Conservation (phyloP, 2,113 vertebrate genomes). For the Onychostoma macrolepis region DNA sequence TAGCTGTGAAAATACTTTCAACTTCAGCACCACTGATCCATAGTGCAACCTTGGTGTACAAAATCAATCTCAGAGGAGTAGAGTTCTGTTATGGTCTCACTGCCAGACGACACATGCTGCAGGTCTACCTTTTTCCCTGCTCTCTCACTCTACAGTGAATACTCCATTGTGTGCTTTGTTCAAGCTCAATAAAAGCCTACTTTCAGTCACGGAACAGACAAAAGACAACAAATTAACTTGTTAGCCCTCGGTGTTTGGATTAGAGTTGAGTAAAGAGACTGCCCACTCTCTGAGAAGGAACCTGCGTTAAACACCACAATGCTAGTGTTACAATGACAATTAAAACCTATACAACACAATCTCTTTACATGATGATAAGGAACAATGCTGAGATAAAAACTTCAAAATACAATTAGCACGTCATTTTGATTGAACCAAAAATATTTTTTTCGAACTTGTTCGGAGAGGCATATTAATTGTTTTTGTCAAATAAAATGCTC, state of each 20-base stretch:
- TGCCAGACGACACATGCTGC: not conserved
- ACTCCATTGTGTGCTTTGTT: conserved; percentile 35
- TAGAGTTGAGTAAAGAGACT: conserved; percentile 13
- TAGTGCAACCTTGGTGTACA: conserved; percentile 23
- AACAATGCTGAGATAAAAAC: conserved; percentile 5
- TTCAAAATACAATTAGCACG: not conserved
- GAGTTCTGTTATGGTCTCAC: conserved; percentile 9
- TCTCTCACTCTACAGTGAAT: conserved; percentile 1
- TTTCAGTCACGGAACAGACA: not conserved
- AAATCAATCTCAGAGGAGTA: conserved; percentile 29
- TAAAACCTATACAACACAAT: not conserved
- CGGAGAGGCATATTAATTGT: not conserved
- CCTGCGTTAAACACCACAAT: not conserved
- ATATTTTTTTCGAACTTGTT: not conserved
- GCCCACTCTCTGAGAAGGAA: not conserved
- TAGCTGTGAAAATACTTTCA: conserved; percentile 27
- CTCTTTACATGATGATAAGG: not conserved
- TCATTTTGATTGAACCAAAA: not conserved
- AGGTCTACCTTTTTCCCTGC: not conserved
- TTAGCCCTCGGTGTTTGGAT: not conserved
- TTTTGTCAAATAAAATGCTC: not conserved
- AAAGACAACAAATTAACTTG: conserved; percentile 32
- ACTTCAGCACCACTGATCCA: conserved; percentile 31
- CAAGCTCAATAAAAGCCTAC: conserved; percentile 28
- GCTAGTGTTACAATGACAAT: not conserved